These are phyloP conservation scores for Amiota minor DNA, from an alignment of 2,888 invertebrate genomes.

Conservation along the genomic window DNA sequence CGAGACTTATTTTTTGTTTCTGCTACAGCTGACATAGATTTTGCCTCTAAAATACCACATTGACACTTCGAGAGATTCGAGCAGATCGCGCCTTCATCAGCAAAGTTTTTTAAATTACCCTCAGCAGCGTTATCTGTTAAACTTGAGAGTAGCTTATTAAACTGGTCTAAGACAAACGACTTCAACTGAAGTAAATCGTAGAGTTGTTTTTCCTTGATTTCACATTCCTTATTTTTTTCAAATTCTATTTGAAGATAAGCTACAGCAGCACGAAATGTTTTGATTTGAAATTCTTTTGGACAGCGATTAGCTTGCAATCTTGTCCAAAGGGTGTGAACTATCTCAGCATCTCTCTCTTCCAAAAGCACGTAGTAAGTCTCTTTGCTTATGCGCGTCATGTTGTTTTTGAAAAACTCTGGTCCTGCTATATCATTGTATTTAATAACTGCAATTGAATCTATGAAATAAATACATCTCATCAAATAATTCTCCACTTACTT, in stretches of 20 bases:
- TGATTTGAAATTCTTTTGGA: conserved; percentile 55
- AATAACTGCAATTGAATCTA: no score
- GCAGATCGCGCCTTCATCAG: conserved; percentile 49
- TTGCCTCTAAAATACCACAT: conserved; percentile 29
- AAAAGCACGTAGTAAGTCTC: conserved; percentile 63
- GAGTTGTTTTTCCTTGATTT: conserved; percentile 44
- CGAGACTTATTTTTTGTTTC: conserved; percentile 88
- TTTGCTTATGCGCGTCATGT: conserved; percentile 62
- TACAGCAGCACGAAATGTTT: conserved; percentile 49
- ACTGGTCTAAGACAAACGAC: conserved; percentile 53
- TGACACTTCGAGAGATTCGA: conserved; percentile 31
- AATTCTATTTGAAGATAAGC: conserved; percentile 51
- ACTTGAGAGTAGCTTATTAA: conserved; percentile 58
- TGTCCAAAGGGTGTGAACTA: conserved; percentile 60
- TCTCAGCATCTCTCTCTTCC: conserved; percentile 58
- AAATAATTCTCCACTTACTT: no score
- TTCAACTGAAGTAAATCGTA: conserved; percentile 64
- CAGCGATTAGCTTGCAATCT: conserved; percentile 53
- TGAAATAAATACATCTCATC: no score
- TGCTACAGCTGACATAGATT: conserved; percentile 73
- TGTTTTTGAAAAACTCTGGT: no score
- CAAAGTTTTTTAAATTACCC: conserved; percentile 55
- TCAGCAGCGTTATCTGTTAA: conserved; percentile 62
- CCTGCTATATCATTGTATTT: no score
- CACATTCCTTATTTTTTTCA: conserved; percentile 57